Evolutionary conservation across 2,113 vertebrate genomes (phyloP), one percentile per base, ranked within the genome.

Genomic region (Thalassarche chlororhynchos): DNA sequence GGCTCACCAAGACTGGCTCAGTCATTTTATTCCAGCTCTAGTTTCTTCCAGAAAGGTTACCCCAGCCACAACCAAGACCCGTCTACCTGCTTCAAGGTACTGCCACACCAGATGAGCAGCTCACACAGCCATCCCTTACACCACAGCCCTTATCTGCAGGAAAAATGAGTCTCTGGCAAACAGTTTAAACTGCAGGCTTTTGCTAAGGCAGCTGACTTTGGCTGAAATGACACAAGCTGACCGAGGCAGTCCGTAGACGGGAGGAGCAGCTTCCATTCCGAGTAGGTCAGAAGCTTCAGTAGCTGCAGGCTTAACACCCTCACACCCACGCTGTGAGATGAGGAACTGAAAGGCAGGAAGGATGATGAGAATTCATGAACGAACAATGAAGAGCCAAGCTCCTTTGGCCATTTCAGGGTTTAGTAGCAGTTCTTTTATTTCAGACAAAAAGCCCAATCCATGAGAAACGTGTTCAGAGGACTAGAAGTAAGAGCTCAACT

Each of bases 191-290:
- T 4, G 5, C 16, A 15, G 44, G 44, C 5, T 54, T 42, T 14
- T 14, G 25, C 40, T 36, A 21, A 42, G 14, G 13, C n/a, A 20
- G 13, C 38, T 21, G 74, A 21, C 32, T 14, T 6, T 1, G 25
- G 64, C 64, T 24, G 31, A 34, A 34, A 14, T 0, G 12, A 68
- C 16, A 5, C 6, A 6, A n/a, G 17, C 15, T 58, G 74, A 29
- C 3, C 3, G 1, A 42, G 1, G 1, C 17, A 4, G 10, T 2
- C 51, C 4, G 1, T 7, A 15, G 68, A 2, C 1, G 0, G 49
- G 32, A 81, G 31, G 23, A 77, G 34, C 70, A 34, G 58, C 51
- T 60, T 44, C 64, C 16, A 2, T 5, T 21, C 14, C 0, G 25
- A 55, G 23, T 1, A n/a, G 49, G 24, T 38, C 49, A 34, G 14